Conservation (phyloP, 2,113 vertebrate genomes). For the Rhineura floridana region DNA sequence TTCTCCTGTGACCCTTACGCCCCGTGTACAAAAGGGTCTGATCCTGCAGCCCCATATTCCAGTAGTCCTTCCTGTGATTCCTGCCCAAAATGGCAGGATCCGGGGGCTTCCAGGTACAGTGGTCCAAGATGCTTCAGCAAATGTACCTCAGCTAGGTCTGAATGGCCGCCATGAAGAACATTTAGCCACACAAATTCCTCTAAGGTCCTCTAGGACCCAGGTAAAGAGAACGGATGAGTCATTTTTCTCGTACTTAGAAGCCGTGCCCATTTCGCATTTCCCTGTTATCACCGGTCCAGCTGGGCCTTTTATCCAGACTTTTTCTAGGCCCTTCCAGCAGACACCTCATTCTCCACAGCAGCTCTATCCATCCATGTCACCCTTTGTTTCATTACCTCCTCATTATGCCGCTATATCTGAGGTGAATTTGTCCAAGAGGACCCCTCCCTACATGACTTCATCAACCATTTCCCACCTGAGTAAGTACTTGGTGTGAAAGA, state of each 20-base stretch:
- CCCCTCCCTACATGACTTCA: conserved; percentile 84
- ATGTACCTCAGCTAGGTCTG: conserved; percentile 69
- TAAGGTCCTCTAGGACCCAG: conserved; percentile 64
- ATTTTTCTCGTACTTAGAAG: conserved; percentile 75
- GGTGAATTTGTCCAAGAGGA: conserved; percentile 85
- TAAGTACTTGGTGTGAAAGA: conserved; percentile 83
- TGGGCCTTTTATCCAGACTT: conserved; percentile 64
- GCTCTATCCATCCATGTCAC: conserved; percentile 74
- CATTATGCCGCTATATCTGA: conserved; percentile 86
- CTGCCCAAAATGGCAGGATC: conserved; percentile 70
- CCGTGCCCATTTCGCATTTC: conserved; percentile 68
- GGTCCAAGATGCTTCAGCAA: conserved; percentile 60
- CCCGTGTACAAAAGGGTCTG: conserved; percentile 73
- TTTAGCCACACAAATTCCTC: conserved; percentile 56
- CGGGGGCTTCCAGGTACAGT: conserved; percentile 73
- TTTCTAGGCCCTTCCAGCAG: conserved; percentile 67
- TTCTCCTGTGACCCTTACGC: conserved; percentile 67
- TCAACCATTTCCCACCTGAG: conserved; percentile 83
- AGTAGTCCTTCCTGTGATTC: conserved; percentile 77
- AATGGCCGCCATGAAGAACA: conserved; percentile 64
- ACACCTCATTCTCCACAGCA: conserved; percentile 78
- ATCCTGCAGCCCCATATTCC: conserved; percentile 74
- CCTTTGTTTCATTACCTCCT: conserved; percentile 81
- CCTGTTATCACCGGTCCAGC: conserved; percentile 46
- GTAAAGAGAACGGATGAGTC: conserved; percentile 57